Percentiles rank a stretch among this genome's conserved stretches.
These are phyloP conservation scores for Dolichopus griseipennis DNA, from an alignment of 2,888 invertebrate genomes.

Conservation along the genomic window DNA sequence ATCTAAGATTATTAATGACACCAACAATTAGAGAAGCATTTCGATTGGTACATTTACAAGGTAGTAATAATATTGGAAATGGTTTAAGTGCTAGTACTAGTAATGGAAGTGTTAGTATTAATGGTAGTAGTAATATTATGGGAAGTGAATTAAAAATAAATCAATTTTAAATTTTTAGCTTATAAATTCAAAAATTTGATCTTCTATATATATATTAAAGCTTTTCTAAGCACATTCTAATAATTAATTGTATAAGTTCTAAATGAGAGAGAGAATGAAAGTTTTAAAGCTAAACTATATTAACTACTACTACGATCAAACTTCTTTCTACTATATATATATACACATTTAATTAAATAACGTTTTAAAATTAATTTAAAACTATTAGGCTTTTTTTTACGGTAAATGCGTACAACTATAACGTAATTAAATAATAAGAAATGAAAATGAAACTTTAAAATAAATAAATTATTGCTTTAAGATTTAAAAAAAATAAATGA, in stretches of 20 bases:
- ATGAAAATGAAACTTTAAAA: background rate
- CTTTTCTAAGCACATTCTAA: background rate
- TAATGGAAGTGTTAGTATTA: too few species aligned
- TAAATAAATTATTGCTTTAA: too few species aligned
- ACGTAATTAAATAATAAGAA: background rate
- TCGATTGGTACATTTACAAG: conserved; percentile 42
- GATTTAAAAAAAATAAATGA: background rate
- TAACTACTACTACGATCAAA: background rate
- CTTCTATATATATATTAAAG: too few species aligned
- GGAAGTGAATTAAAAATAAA: conserved; percentile 40
- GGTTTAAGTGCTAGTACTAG: too few species aligned
- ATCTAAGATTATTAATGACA: conserved; percentile 41
- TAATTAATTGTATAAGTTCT: background rate
- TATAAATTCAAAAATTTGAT: too few species aligned
- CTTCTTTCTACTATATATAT: background rate
- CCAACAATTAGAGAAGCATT: conserved; percentile 44
- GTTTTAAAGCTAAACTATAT: background rate
- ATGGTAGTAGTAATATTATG: too few species aligned
- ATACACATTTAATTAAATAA: too few species aligned
- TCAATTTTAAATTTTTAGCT: conserved; percentile 36
- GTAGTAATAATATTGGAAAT: conserved; percentile 18
- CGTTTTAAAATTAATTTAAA: too few species aligned
- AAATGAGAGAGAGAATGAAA: background rate
- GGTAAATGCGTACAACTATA: background rate
- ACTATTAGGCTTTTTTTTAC: conserved; percentile 1